A percentile compares a stretch with the other conserved stretches of the same genome.
These are phyloP conservation scores for Nothocercus julius DNA, from an alignment of 2,113 vertebrate genomes.

Conservation along the genomic window DNA sequence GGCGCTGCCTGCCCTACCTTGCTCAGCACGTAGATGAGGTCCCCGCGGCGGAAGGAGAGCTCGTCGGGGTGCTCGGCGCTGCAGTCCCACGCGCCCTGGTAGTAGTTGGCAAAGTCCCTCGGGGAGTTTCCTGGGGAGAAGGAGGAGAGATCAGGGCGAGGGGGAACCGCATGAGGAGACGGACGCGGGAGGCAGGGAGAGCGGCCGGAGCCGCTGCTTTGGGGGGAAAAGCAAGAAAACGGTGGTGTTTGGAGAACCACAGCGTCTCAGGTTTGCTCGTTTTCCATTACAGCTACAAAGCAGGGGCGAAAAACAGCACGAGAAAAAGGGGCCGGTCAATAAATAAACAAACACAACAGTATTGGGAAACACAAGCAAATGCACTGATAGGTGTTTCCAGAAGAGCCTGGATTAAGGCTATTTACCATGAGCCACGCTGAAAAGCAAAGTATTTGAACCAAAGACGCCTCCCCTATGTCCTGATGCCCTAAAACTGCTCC, in stretches of 20 bases:
- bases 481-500: neutral
- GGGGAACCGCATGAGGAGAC: neutral
- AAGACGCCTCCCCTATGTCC: neutral
- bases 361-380: neutral
- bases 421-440: neutral
- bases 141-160: conserved; percentile 17
- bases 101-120: conserved; percentile 84
- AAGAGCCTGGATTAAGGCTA: neutral
- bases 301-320: too few relatives aligned
- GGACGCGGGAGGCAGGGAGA: neutral
- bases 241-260: neutral
- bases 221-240: neutral
- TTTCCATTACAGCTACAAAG: neutral
- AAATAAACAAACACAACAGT: neutral
- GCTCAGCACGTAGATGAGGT: conserved; percentile 92
- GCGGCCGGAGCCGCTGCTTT: neutral
- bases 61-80: conserved; percentile 85
- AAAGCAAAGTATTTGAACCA: too few relatives aligned
- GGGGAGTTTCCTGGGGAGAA: conserved; percentile 39
- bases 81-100: conserved; percentile 94
- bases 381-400: rapidly evolving
- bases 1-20: conserved; percentile 81
- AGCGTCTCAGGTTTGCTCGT: neutral
- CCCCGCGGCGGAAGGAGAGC: conserved; percentile 89
- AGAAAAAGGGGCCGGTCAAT: neutral